Base-by-base conservation (phyloP, 2,797 vertebrate genomes). In the Enteromius radiatus region DNA sequence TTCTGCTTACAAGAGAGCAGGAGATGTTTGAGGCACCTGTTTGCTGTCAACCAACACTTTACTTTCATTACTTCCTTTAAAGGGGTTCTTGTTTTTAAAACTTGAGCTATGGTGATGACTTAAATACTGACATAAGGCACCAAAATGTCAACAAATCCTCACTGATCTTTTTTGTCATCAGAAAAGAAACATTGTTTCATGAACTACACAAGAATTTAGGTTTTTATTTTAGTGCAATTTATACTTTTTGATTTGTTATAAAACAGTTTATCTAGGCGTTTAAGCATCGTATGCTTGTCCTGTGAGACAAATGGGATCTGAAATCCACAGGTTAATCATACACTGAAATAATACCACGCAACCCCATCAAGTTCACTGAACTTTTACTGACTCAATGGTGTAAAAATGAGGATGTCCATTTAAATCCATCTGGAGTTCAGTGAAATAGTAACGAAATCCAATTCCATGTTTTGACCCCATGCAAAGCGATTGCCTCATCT, bases 21-120 rank as follows among this genome's bases (percentile, higher is more conserved):
- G 81, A 82, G 77, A 76, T 45, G 56, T 54, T 77, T 67, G 41
- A 70, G 21, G 38, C 87, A 88, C 89, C 87, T 89, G 89, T 88
- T 84, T 85, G 76, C 64, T 68, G 83, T 88, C 86, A 86, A 80
- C 84, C 87, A 86, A 67, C 45, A 28, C 73, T 76, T 81, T 45
- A 78, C 70, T 83, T 78, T 45, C 84, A 61, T 54, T 31, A 63
- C 23, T 78, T 64, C 63, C 65, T 65, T 82, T 41, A 84, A 78
- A 73, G 54, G 28, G 23, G 17, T 28, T 52, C 41, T 68, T 63
- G 38, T 15, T 54, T 59, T 76, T 26, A n/a, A 77, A 77, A 64
- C 52, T 19, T 26, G 4, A 56, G 56, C 73, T 41, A 26, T 11
- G 7, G 33, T 59, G 33, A 75, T 59, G 33, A 75, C 36, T 15